Evolutionary conservation across 2,113 vertebrate genomes (phyloP), one percentile per base, ranked within the genome.

Genomic region (Paramisgurnus dabryanus): DNA sequence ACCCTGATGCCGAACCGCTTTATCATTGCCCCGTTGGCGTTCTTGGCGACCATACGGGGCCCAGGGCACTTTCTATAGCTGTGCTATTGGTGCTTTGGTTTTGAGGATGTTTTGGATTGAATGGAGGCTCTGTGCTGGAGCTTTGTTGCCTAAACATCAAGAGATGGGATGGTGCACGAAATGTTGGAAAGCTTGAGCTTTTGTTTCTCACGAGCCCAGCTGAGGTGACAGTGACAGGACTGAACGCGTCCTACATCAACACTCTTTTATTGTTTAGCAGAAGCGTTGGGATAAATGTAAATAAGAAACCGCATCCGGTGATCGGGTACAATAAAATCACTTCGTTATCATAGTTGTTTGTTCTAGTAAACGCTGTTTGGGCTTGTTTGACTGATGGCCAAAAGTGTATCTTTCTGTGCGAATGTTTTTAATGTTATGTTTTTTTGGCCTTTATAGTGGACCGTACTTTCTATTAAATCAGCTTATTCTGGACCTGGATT

Each of bases 11-110:
- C n/a, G 47, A 73, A 66, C 13, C 12, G 39, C 40, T 64, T 53
- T 40, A 47, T 72, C 60, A 80, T 34, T 27, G 61, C 41, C 4
- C 9, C 22, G 18, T 60, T 79, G 67, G 17, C 12, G 39, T 40
- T 70, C 49, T 73, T 80, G 63, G 78, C 55, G 40, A 43, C 71
- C 2, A 3, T 15, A 45, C 55, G 6, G n/a, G 27, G 39, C 9
- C 12, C 69, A 0, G 78, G 60, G 47, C 41, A 3, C 6, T 39
- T 50, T 67, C 76, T 79, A 64, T 13, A 57, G 57, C 49, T 80
- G 41, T 84, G 65, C 57, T 72, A 65, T 55, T 49, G 69, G 10
- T 64, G 70, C 55, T 75, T 67, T 55, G n/a, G 57, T 67, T 75
- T 61, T 45, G 55, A 39, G 70, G 70, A 60, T 45, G 71, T 61